Base-by-base conservation (phyloP, 1,140 invertebrate genomes). In the Magallana ariakensis region DNA sequence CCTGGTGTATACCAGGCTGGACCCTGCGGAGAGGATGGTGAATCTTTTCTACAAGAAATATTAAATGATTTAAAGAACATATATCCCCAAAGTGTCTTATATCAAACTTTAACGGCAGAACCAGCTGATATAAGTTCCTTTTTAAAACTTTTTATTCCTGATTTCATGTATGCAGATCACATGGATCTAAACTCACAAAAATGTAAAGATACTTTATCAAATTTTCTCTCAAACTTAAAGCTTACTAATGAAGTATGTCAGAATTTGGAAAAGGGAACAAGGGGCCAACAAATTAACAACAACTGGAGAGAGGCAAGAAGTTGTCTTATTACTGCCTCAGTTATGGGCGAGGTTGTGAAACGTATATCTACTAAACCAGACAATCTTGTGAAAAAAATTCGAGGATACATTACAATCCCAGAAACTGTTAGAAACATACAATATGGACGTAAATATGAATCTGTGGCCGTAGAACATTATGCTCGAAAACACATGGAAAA, bases 151-250 rank as follows among this genome's bases (percentile, higher is more conserved):
- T 81, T 86, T 82, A 0, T 16, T 19, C 80, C 85, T 46, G 55
- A 62, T 53, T 86, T 86, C 54, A 15, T n/a, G 22, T 86, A 53
- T 86, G 75, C 85, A n/a, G 80, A 86, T 82, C 9, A 46, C 53
- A 16, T 82, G 33, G 22, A 86, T 62, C 15, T 86, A 22, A 10
- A 15, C 9, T 81, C 80, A 53, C 16, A 60, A 3, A 22, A 82
- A 55, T 87, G 85, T 86, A 87, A 66, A 88, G 80, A 6, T 86
- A 58, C n/a, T 83, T 33, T 33, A 33, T 87, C 55, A 87, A 86
- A 7, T 86, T 15, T 19, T 19, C 15, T 80, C 26, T 80, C 13
- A 16, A 80, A 9, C 16, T 80, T 5, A 22, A 13, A 26, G 11
- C n/a, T 80, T 80, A 53, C 70, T 26, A 16, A 80, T 16, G 70